These are phyloP conservation scores for Neodon shergylaensis DNA, from an alignment of 2,113 vertebrate species.

Conservation along the genomic window DNA sequence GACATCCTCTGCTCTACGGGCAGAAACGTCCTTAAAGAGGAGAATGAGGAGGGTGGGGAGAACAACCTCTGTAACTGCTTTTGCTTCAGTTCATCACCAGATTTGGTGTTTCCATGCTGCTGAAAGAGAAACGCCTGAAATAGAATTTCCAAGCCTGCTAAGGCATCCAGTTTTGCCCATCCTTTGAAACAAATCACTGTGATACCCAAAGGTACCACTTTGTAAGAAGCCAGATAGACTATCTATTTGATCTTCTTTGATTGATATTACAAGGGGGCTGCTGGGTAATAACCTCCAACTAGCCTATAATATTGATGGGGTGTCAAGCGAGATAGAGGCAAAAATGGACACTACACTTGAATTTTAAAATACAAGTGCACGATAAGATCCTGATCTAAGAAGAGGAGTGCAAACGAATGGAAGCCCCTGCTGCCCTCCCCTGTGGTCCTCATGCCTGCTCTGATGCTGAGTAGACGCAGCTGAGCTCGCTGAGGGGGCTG, in stretches of 20 bases:
- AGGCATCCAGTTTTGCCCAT: neutral
- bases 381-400: neutral
- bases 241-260: neutral
- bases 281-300: neutral
- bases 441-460: neutral
- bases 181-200: neutral
- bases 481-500: rapidly evolving
- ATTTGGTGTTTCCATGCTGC: neutral
- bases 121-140: neutral
- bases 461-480: neutral
- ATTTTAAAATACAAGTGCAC: slow-evolving; percentile 2
- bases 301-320: neutral
- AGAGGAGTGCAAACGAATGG: neutral
- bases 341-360: neutral
- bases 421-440: neutral
- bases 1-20: slow-evolving; percentile 54
- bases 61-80: neutral
- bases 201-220: neutral
- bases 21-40: slow-evolving; percentile 38
- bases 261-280: neutral
- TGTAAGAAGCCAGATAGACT: neutral
- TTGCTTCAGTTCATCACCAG: neutral
- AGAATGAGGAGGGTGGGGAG: neutral
- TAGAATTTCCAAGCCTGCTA: neutral
- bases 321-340: neutral